phyloP scores from a whole-genome alignment of 2,113 vertebrate species.

The Catharus minimus region DNA sequence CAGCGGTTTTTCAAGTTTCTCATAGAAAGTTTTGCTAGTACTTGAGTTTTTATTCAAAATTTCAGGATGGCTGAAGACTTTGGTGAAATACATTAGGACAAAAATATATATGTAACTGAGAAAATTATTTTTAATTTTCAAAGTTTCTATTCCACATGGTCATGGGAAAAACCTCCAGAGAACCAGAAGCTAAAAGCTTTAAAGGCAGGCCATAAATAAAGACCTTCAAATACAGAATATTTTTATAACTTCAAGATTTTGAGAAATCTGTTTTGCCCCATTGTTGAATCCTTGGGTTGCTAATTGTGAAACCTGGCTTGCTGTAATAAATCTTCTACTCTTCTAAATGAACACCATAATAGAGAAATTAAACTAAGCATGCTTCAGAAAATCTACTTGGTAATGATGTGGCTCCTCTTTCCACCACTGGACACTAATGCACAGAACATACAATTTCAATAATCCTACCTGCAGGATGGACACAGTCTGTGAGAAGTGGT shows the following conservation, averaged over 20 bases:
- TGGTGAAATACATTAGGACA: neutral
- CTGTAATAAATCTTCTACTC: conserved; percentile 47
- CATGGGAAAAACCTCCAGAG: neutral
- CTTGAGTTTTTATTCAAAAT: neutral
- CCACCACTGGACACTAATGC: neutral
- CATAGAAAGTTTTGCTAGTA: neutral
- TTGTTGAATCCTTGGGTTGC: neutral
- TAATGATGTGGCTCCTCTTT: neutral
- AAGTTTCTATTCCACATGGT: neutral
- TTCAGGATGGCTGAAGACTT: neutral
- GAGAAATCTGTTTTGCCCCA: neutral
- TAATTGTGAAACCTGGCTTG: neutral
- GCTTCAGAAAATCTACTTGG: neutral
- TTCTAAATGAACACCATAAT: neutral
- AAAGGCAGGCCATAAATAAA: neutral
- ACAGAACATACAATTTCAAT: conserved; percentile 16
- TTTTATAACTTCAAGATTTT: neutral
- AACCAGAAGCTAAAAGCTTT: neutral
- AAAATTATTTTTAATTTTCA: neutral
- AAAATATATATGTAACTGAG: neutral
- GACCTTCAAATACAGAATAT: neutral
- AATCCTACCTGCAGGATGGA: conserved; percentile 96
- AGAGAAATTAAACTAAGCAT: neutral
- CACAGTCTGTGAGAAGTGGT: conserved; percentile 98
- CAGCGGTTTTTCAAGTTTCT: conserved; percentile 9